Conservation (phyloP, 2,797 vertebrate genomes). For the Clarias pachynema region DNA sequence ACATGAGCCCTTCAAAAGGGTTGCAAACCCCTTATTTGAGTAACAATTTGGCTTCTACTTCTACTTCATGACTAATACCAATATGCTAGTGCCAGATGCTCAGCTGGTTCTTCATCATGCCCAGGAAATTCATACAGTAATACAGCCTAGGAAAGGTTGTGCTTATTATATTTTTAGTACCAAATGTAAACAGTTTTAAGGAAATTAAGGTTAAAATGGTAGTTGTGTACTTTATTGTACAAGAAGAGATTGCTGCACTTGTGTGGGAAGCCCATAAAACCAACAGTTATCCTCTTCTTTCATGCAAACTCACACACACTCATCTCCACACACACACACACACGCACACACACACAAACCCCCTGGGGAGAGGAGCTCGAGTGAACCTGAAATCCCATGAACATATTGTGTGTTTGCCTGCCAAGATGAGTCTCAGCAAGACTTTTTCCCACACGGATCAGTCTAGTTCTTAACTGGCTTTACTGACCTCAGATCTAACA, state of each 20-base stretch:
- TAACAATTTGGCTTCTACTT: neutral
- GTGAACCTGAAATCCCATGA: constrained; percentile 53
- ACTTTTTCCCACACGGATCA: constrained; percentile 53
- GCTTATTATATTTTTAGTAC: neutral
- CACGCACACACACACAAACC: neutral
- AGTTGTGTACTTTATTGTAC: neutral
- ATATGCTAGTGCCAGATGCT: neutral
- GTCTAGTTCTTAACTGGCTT: constrained; percentile 39
- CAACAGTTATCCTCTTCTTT: constrained; percentile 36
- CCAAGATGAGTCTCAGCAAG: constrained; percentile 54
- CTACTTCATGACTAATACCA: constrained; percentile 13
- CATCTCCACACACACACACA: neutral
- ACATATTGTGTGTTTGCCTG: constrained; percentile 58
- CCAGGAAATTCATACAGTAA: neutral
- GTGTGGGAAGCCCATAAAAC: constrained; percentile 23
- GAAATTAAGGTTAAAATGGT: neutral
- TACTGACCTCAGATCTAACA: constrained; percentile 43
- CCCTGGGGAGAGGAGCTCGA: constrained; percentile 35
- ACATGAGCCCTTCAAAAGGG: neutral
- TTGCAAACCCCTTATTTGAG: neutral
- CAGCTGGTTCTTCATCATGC: constrained; percentile 7
- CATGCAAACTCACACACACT: neutral
- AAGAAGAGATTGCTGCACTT: neutral
- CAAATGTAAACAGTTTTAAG: neutral
- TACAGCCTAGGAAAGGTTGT: neutral